phyloP scores from a whole-genome alignment of 2,113 vertebrate species.

The Triplophysa siluroides region DNA sequence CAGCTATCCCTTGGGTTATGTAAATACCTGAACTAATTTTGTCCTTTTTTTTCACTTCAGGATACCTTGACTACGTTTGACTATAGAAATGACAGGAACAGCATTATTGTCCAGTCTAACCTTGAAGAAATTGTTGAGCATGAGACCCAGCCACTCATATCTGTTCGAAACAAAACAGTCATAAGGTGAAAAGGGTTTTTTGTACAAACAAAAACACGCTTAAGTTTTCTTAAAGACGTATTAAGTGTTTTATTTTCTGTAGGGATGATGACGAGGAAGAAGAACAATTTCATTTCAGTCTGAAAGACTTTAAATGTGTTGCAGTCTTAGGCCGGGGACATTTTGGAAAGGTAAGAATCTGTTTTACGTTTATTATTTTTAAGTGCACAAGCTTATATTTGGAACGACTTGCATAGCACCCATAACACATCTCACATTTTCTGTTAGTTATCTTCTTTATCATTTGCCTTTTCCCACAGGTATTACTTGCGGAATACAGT shows the following conservation, averaged over 20 bases:
- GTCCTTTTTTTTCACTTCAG: constrained; percentile 63
- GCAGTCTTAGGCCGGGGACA: constrained; percentile 96
- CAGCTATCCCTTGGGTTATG: constrained; percentile 3
- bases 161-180: constrained; percentile 76
- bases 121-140: constrained; percentile 74
- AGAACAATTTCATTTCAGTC: constrained; percentile 86
- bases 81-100: constrained; percentile 90
- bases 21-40: constrained; percentile 26
- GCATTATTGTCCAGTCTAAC: constrained; percentile 77
- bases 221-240: constrained; percentile 18
- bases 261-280: constrained; percentile 82
- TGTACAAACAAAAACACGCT: background rate
- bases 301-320: constrained; percentile 94
- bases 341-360: constrained; percentile 90
- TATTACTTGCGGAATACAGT: constrained; percentile 95
- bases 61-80: constrained; percentile 83
- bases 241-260: constrained; percentile 45
- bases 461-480: constrained; percentile 67
- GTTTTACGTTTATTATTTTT: background rate
- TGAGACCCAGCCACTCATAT: constrained; percentile 71
- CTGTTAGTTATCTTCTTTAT: background rate
- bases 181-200: constrained; percentile 74
- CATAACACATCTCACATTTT: background rate
- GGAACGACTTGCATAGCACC: too few species aligned
- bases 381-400: background rate